These are phyloP conservation scores for Gasterosteus nipponicus DNA, from an alignment of 2,113 vertebrate species.

Conservation along the genomic window DNA sequence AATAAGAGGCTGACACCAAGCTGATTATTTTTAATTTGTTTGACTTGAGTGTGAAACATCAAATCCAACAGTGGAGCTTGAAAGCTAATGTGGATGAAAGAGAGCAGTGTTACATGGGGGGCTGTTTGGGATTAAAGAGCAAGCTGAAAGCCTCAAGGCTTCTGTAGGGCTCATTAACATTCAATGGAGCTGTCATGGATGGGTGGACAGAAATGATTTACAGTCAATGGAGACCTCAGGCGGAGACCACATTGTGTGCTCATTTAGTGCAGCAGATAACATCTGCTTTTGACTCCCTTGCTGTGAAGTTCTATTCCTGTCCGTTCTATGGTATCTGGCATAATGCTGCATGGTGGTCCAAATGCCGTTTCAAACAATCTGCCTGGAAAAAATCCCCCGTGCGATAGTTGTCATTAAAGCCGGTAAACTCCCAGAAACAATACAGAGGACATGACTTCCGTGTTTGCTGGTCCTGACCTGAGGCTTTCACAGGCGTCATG, in stretches of 20 bases:
- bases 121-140: slow-evolving; percentile 50
- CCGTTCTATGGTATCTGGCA: not conserved
- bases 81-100: slow-evolving; percentile 12
- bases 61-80: slow-evolving; percentile 17
- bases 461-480: not conserved
- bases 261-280: slow-evolving; percentile 21
- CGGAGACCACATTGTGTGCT: slow-evolving; percentile 33
- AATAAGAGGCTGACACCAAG: slow-evolving; percentile 47
- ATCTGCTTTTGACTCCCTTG: slow-evolving; percentile 26
- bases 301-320: slow-evolving; percentile 10
- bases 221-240: slow-evolving; percentile 42
- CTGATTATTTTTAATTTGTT: slow-evolving; percentile 16
- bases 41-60: slow-evolving; percentile 33
- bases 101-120: slow-evolving; percentile 13
- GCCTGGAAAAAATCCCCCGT: not conserved
- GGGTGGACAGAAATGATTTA: slow-evolving; percentile 39
- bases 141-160: slow-evolving; percentile 30
- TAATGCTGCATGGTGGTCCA: not conserved
- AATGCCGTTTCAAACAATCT: not conserved
- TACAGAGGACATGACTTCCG: not conserved
- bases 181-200: slow-evolving; percentile 47
- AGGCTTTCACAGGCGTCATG: not conserved
- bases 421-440: not conserved
- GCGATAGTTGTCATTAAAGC: not conserved
- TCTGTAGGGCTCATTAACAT: slow-evolving; percentile 63